A percentile compares a stretch with the other conserved stretches of the same genome.
These are phyloP conservation scores for Leucopternis melanops DNA, from an alignment of 2,113 vertebrate species.

Conservation along the genomic window DNA sequence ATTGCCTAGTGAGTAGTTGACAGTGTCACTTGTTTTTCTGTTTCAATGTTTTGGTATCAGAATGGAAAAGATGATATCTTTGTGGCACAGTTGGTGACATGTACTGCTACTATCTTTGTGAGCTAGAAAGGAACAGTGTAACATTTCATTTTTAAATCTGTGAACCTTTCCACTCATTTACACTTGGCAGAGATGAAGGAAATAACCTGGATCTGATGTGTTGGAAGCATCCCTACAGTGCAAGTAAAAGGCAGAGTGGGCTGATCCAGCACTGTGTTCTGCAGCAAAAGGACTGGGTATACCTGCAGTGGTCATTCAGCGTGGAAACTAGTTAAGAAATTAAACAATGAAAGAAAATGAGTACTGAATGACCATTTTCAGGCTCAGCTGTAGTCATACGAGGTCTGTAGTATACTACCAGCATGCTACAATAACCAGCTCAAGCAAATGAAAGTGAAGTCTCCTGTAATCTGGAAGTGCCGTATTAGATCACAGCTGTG, in stretches of 20 bases:
- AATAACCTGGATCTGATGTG: neutral
- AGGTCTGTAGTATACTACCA: neutral
- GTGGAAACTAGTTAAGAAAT: neutral
- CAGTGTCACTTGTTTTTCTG: neutral
- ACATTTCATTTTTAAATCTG: slow-evolving; percentile 1
- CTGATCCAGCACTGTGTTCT: neutral
- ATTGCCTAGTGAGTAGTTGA: neutral
- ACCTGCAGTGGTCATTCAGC: neutral
- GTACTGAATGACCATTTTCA: neutral
- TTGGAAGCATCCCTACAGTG: neutral
- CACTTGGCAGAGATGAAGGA: slow-evolving; percentile 7
- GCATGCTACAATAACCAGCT: neutral
- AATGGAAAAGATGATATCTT: neutral
- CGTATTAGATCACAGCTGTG: neutral
- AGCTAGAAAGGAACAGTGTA: neutral
- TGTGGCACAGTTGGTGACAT: slow-evolving; percentile 15
- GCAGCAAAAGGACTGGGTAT: neutral
- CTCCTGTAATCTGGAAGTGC: neutral
- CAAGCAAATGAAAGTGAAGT: neutral
- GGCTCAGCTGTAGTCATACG: neutral
- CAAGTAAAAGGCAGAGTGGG: neutral
- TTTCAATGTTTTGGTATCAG: neutral
- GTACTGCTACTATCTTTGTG: slow-evolving; percentile 14
- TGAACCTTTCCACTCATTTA: neutral
- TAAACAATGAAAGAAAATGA: neutral